Conservation (phyloP, 2,888 invertebrate genomes). For the Lydus trimaculatus region DNA sequence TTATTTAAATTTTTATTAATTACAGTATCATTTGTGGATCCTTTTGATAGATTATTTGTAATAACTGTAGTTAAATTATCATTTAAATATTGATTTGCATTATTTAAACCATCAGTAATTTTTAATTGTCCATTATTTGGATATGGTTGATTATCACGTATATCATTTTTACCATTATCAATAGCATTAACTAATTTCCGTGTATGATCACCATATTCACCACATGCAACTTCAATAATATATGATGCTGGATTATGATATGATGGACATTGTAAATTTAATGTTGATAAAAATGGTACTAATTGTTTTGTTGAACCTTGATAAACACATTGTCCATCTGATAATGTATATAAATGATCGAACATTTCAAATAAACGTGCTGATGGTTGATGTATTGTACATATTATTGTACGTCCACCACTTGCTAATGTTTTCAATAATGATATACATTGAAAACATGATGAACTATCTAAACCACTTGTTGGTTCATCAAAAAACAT, state of each 20-base stretch:
- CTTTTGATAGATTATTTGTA: slow-evolving; percentile 61
- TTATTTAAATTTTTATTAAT: slow-evolving; percentile 62
- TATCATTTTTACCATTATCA: slow-evolving; percentile 82
- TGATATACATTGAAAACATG: slow-evolving; percentile 93
- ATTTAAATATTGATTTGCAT: slow-evolving; percentile 52
- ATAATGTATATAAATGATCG: slow-evolving; percentile 91
- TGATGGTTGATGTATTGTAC: slow-evolving; percentile 97
- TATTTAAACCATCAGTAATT: slow-evolving; percentile 60
- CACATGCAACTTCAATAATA: slow-evolving; percentile 91
- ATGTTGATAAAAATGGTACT: slow-evolving; percentile 80
- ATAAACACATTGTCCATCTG: slow-evolving; percentile 95
- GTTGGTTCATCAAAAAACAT: slow-evolving; percentile 99
- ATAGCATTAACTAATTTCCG: slow-evolving; percentile 85
- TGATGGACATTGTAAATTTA: slow-evolving; percentile 89
- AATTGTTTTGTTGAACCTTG: slow-evolving; percentile 87
- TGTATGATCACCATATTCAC: slow-evolving; percentile 93
- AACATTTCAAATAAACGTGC: slow-evolving; percentile 97
- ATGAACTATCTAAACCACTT: slow-evolving; percentile 94
- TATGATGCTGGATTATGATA: slow-evolving; percentile 98
- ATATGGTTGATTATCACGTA: slow-evolving; percentile 75
- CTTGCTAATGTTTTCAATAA: slow-evolving; percentile 86
- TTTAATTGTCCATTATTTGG: slow-evolving; percentile 62
- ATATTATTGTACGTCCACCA: slow-evolving; percentile 90
- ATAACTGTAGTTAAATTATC: slow-evolving; percentile 44
- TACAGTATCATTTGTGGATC: slow-evolving; percentile 62